Percentiles rank a stretch among this genome's conserved stretches.
Evolutionary conservation across 2,888 invertebrate species (phyloP).

Genomic region (Rutpela maculata): DNA sequence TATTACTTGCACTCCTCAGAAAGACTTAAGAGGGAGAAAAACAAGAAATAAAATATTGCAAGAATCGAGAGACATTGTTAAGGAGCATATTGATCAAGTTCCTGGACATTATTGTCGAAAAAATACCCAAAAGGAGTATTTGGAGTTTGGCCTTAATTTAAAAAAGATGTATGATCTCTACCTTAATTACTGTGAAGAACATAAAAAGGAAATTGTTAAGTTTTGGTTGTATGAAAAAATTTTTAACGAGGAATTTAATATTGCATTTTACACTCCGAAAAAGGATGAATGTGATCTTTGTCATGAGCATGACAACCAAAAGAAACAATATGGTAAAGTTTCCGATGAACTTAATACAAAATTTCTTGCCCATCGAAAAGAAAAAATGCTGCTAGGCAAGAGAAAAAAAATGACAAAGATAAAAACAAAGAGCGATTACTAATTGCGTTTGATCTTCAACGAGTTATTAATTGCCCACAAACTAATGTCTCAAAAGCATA

Average conservation of each 20-base stretch:
- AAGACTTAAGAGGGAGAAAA: not conserved
- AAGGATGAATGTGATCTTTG: not conserved
- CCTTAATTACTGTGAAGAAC: not conserved
- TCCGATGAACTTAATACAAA: too few relatives aligned
- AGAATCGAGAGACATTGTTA: not conserved
- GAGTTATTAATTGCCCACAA: too few relatives aligned
- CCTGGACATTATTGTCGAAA: conserved; percentile 6
- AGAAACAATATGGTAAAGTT: too few relatives aligned
- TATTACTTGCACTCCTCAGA: not conserved
- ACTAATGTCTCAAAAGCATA: too few relatives aligned
- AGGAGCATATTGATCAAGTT: not conserved
- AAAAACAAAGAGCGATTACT: too few relatives aligned
- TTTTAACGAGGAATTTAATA: conserved; percentile 14
- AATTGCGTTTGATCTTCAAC: too few relatives aligned
- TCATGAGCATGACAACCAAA: too few relatives aligned
- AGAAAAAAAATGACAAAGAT: too few relatives aligned
- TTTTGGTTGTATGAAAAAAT: not conserved
- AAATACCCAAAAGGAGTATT: conserved; percentile 4
- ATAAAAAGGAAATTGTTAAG: not conserved
- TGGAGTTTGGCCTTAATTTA: not conserved
- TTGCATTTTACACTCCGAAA: conserved; percentile 1
- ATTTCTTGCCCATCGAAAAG: too few relatives aligned
- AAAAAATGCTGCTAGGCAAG: too few relatives aligned
- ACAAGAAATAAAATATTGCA: not conserved
- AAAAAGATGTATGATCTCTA: too few relatives aligned